Conservation (phyloP, 2,797 vertebrate genomes). For the Balearica regulorum region DNA sequence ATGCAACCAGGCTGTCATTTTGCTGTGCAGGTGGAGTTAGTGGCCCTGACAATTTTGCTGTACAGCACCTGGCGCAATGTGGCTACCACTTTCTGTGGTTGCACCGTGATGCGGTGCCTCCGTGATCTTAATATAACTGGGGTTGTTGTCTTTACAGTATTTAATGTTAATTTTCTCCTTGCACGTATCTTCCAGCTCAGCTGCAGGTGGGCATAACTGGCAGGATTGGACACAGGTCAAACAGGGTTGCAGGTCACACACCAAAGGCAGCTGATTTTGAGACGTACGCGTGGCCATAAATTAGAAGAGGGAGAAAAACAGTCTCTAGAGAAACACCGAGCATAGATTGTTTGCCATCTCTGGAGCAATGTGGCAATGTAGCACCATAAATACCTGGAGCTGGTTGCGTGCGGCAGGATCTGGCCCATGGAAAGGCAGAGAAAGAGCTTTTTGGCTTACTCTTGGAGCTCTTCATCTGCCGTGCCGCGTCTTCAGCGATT, state of each 20-base stretch:
- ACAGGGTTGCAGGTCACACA: not conserved
- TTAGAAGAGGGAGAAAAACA: not conserved
- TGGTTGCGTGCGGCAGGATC: fast-evolving
- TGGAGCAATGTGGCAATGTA: not conserved
- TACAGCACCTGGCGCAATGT: not conserved
- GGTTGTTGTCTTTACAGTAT: not conserved
- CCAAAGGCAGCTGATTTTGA: not conserved
- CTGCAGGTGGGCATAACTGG: not conserved
- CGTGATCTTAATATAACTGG: not conserved
- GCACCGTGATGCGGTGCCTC: not conserved
- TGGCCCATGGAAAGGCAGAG: not conserved
- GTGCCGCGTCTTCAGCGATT: not conserved
- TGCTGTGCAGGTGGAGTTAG: not conserved
- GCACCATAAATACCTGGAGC: not conserved
- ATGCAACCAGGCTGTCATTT: not conserved
- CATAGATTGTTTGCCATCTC: not conserved
- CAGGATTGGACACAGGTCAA: not conserved
- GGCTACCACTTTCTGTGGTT: not conserved
- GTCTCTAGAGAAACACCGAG: not conserved
- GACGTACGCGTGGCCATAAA: not conserved
- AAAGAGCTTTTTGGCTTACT: not conserved
- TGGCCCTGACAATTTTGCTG: not conserved
- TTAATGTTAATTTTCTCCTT: not conserved
- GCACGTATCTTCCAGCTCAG: not conserved
- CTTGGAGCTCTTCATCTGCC: not conserved